These are phyloP conservation scores for Rhagologus leucostigma DNA, from an alignment of 2,113 vertebrate genomes.

Conservation along the genomic window DNA sequence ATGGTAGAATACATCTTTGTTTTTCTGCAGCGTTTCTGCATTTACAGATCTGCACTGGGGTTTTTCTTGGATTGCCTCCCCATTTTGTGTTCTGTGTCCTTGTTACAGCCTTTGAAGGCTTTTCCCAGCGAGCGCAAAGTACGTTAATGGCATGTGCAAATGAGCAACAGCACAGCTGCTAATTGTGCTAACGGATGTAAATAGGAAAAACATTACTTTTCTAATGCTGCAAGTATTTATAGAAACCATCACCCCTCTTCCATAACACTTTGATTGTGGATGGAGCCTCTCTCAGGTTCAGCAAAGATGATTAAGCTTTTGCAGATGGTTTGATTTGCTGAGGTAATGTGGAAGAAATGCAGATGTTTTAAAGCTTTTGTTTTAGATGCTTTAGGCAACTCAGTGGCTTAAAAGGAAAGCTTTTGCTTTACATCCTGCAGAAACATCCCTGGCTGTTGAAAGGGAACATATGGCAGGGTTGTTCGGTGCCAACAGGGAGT, in stretches of 20 bases:
- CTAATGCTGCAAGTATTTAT: slow-evolving; percentile 29
- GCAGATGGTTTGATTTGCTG: slow-evolving; percentile 17
- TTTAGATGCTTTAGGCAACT: background rate
- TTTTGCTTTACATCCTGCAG: background rate
- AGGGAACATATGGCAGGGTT: background rate
- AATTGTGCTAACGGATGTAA: slow-evolving; percentile 19
- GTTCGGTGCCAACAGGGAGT: background rate
- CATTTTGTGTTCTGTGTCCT: background rate
- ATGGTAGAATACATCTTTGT: background rate
- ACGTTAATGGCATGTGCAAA: background rate
- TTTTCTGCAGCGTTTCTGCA: background rate
- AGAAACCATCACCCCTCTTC: background rate
- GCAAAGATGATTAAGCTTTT: background rate
- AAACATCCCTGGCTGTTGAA: background rate
- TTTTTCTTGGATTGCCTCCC: background rate
- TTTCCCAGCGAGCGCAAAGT: background rate
- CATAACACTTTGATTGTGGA: background rate
- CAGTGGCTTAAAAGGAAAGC: background rate
- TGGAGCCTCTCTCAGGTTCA: background rate
- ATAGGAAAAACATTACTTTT: background rate
- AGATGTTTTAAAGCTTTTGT: background rate
- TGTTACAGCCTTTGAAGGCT: background rate
- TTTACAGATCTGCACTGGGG: background rate
- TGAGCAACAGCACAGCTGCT: slow-evolving; percentile 2
- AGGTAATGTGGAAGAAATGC: background rate